Conservation (phyloP, 2,888 invertebrate species). For the Pyrrhosoma nymphula region DNA sequence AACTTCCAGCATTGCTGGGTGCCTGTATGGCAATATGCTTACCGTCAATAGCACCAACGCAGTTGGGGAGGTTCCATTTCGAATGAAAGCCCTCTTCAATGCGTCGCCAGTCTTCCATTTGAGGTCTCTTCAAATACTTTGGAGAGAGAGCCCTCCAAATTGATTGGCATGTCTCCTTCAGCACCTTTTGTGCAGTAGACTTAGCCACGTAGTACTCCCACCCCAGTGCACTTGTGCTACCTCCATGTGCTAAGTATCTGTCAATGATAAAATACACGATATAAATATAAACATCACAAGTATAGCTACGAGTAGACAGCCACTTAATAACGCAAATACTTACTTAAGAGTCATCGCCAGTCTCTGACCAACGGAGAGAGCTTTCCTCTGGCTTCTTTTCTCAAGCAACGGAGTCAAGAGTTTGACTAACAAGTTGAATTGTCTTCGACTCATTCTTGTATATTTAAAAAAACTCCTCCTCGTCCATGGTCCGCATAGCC, state of each 20-base stretch:
- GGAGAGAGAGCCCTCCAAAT: no score
- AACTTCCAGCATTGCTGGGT: neutral
- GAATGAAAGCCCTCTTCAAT: neutral
- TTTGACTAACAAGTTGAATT: conserved; percentile 11
- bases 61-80: no score
- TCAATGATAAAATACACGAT: neutral
- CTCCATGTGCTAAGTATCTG: no score
- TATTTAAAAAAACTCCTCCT: neutral
- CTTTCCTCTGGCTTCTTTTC: no score
- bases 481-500: no score
- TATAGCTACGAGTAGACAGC: no score
- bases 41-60: neutral
- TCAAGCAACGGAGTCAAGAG: no score
- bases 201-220: conserved; percentile 26
- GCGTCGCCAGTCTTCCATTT: neutral
- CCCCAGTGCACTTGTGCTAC: neutral
- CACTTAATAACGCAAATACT: no score
- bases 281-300: no score
- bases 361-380: no score
- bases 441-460: neutral
- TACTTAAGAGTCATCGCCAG: no score
- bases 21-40: conserved; percentile 19
- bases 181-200: conserved; percentile 17
- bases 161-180: no score
- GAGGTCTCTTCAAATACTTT: neutral